phyloP scores from a whole-genome alignment of 2,888 invertebrate species.

The Ophion slaviceki region DNA sequence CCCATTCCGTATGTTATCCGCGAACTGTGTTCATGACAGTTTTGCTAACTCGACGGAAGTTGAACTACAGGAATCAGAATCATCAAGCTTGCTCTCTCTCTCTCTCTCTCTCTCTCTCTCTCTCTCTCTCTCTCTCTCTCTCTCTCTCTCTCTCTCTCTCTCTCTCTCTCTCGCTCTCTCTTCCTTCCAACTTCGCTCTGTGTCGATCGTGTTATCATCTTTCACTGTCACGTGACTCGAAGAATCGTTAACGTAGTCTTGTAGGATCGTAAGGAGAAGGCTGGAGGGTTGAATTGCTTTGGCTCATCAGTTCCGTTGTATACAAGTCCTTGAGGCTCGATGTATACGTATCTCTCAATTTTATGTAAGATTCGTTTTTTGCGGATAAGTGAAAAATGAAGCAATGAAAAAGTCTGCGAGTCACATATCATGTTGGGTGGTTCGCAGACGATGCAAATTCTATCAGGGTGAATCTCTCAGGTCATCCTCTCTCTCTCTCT shows the following conservation, averaged over 20 bases:
- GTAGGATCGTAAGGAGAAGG: conserved; percentile 19
- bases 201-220: conserved; percentile 54
- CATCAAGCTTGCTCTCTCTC: conserved; percentile 28
- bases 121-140: conserved; percentile 15
- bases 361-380: conserved; percentile 9
- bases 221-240: conserved; percentile 48
- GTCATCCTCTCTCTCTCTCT: no score
- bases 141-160: conserved; percentile 31
- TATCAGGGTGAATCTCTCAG: no score
- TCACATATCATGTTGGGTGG: no score
- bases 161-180: conserved; percentile 26
- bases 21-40: conserved; percentile 57
- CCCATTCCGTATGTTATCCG: conserved; percentile 25
- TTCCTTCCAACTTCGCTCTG: background rate
- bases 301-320: conserved; percentile 20
- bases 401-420: background rate
- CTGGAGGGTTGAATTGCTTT: conserved; percentile 23
- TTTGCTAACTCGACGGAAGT: conserved; percentile 46
- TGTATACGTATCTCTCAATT: background rate
- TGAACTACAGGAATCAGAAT: conserved; percentile 31
- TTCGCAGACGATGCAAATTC: no score
- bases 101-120: conserved; percentile 31
- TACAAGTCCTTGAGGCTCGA: background rate
- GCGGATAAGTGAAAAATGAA: background rate
- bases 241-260: conserved; percentile 26